Evolutionary conservation across 1,140 invertebrate species (phyloP).

Genomic region (Tetramorium alpestre): DNA sequence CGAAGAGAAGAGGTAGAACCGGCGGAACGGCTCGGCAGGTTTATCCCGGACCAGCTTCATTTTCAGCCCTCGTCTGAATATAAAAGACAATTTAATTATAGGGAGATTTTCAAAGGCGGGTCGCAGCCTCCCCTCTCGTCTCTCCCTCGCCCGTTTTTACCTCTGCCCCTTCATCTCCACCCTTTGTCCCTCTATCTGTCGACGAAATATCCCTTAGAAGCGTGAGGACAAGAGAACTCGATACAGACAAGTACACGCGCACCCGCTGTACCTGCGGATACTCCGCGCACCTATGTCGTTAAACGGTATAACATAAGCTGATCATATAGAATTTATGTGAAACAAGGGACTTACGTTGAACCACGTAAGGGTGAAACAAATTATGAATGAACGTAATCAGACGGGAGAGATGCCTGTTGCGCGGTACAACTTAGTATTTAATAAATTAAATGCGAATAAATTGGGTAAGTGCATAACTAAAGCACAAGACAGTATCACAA

Average conservation of each 20-base stretch:
- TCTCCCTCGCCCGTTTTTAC: neutral
- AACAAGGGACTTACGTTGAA: conserved; percentile 15
- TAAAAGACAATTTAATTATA: conserved; percentile 83
- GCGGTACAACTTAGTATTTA: neutral
- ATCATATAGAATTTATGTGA: conserved; percentile 40
- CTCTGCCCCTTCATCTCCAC: conserved; percentile 9
- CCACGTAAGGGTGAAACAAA: conserved; percentile 1
- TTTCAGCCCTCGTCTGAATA: conserved; percentile 76
- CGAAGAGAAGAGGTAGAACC: conserved; percentile 4
- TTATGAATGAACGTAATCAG: conserved; percentile 15
- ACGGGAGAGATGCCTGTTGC: neutral
- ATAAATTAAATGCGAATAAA: conserved; percentile 48
- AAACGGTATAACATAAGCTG: conserved; percentile 44
- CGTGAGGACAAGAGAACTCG: conserved; percentile 10
- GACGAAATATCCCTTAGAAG: conserved; percentile 46
- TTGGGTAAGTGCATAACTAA: neutral
- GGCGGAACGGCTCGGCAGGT: conserved; percentile 68
- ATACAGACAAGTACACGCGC: neutral
- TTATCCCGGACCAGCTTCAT: conserved; percentile 74
- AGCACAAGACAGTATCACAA: conserved; percentile 5
- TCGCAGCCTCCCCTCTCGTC: neutral
- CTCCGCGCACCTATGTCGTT: neutral
- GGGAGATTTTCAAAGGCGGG: conserved; percentile 75
- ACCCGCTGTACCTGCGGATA: neutral
- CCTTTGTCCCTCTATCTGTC: conserved; percentile 40